Evolutionary conservation across 92 coral and sea anemone genomes (phyloP).

Genomic region (Phymanthus crucifer): DNA sequence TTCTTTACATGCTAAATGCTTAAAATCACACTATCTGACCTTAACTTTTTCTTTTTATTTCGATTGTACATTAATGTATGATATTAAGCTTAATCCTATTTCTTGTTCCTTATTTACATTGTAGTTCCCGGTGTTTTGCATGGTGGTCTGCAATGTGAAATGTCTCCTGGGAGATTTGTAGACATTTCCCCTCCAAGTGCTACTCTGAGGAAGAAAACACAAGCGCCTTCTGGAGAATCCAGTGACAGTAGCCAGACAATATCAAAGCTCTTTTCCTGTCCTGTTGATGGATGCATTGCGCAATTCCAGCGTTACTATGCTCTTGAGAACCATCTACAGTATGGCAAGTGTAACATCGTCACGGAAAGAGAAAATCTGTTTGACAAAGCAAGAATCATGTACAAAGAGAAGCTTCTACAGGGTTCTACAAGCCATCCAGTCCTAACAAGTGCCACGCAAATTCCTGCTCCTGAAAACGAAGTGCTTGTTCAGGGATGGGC

Average conservation of each 20-base stretch:
- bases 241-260: not conserved
- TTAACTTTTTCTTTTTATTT: too few species aligned
- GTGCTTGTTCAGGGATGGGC: conserved; percentile 20
- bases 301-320: conserved; percentile 6
- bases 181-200: not conserved
- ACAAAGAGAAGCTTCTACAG: conserved; percentile 16
- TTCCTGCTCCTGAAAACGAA: not conserved
- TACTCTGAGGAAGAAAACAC: not conserved
- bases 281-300: conserved; percentile 18
- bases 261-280: conserved; percentile 10
- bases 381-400: conserved; percentile 14
- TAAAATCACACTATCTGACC: too few species aligned
- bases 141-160: not conserved
- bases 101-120: not conserved
- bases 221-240: not conserved
- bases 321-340: conserved; percentile 17
- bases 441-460: not conserved
- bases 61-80: not conserved
- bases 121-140: not conserved
- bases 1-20: too few species aligned
- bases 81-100: not conserved
- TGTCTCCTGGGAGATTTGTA: not conserved
- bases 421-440: not conserved
- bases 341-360: conserved; percentile 15
- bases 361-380: conserved; percentile 3